These are phyloP conservation scores for Drosophila sp. DNA, from an alignment of 1,140 invertebrate species.

Conservation along the genomic window DNA sequence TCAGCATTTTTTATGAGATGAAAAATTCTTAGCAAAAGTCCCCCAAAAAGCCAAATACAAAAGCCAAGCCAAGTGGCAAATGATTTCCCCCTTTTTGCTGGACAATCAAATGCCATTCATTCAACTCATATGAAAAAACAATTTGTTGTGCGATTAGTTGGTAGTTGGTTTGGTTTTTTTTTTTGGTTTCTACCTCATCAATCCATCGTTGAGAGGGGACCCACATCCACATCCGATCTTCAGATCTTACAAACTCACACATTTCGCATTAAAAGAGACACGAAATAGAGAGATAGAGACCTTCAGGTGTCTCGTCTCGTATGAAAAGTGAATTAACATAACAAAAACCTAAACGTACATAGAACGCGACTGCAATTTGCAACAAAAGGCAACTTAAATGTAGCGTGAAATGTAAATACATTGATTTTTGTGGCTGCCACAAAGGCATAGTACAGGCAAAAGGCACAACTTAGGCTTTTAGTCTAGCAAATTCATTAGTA, in stretches of 20 bases:
- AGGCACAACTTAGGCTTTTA: slow-evolving; percentile 53
- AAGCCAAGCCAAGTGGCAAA: slow-evolving; percentile 37
- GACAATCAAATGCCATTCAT: slow-evolving; percentile 62
- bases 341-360: slow-evolving; percentile 51
- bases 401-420: slow-evolving; percentile 44
- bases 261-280: slow-evolving; percentile 37
- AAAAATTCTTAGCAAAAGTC: slow-evolving; percentile 47
- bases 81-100: slow-evolving; percentile 60
- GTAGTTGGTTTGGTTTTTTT: slow-evolving; percentile 10
- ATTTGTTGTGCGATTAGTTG: slow-evolving; percentile 61
- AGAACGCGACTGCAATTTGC: slow-evolving; percentile 75
- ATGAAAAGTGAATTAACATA: slow-evolving; percentile 72
- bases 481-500: slow-evolving; percentile 71
- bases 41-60: slow-evolving; percentile 44
- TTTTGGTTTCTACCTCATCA: slow-evolving; percentile 16
- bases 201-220: background rate
- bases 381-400: slow-evolving; percentile 58
- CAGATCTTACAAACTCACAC: slow-evolving; percentile 39
- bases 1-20: slow-evolving; percentile 68
- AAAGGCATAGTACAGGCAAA: slow-evolving; percentile 27
- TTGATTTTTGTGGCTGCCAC: slow-evolving; percentile 35
- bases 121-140: slow-evolving; percentile 42
- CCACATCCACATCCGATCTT: slow-evolving; percentile 7
- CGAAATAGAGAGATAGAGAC: slow-evolving; percentile 28
- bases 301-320: slow-evolving; percentile 66